Evolutionary conservation across 2,113 vertebrate genomes (phyloP).

Genomic region (Chamaetylas fuelleborni): DNA sequence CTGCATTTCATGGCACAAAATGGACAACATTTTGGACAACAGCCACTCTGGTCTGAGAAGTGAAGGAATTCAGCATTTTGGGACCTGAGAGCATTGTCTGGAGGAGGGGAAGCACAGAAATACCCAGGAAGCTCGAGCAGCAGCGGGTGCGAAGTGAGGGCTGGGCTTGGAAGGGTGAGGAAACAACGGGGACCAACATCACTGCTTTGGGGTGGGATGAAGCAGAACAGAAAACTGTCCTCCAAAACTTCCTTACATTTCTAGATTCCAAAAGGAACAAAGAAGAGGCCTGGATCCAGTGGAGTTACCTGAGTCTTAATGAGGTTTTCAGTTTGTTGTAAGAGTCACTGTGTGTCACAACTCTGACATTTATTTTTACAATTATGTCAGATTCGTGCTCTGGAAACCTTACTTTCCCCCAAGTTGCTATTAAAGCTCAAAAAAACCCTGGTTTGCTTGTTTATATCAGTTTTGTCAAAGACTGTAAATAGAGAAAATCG

Average conservation of each 20-base stretch:
- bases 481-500: background rate
- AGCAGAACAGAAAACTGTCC: background rate
- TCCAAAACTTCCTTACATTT: background rate
- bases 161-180: background rate
- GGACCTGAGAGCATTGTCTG: background rate
- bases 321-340: background rate
- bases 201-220: background rate
- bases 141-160: accelerated
- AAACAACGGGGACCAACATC: accelerated
- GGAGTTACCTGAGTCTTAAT: background rate
- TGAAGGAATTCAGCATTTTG: background rate
- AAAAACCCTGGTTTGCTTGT: background rate
- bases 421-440: background rate
- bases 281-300: background rate
- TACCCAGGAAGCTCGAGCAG: background rate
- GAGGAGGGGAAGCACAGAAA: background rate
- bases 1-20: background rate
- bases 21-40: too few relatives aligned
- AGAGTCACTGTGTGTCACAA: background rate
- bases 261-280: background rate
- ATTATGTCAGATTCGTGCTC: background rate
- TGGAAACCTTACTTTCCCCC: background rate
- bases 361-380: background rate
- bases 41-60: background rate
- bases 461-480: background rate